Conservation (phyloP, 2,888 invertebrate genomes). For the Amiota communis region DNA sequence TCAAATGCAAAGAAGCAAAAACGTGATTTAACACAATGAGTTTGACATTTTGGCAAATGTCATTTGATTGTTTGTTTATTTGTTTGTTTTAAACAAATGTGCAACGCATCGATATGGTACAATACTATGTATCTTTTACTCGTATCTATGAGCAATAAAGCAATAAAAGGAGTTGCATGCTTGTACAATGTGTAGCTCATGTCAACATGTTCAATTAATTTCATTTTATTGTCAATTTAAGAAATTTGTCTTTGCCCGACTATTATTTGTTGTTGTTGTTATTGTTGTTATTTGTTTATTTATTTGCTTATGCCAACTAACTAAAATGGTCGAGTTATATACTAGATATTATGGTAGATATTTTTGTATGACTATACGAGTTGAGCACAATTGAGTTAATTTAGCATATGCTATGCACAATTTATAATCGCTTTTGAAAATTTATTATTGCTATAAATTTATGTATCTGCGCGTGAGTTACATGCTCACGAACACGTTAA, state of each 20-base stretch:
- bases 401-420: neutral
- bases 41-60: conserved; percentile 22
- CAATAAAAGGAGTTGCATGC: neutral
- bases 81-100: neutral
- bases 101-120: too few species aligned
- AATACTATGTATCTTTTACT: too few species aligned
- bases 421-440: neutral
- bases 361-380: too few species aligned
- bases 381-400: neutral
- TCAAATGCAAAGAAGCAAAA: neutral
- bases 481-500: conserved; percentile 5
- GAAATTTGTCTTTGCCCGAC: conserved; percentile 10
- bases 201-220: conserved; percentile 20
- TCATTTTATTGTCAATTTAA: conserved; percentile 24
- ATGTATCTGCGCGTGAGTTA: neutral
- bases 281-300: too few species aligned
- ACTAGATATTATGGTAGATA: too few species aligned
- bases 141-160: too few species aligned
- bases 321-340: neutral
- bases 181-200: neutral
- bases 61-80: neutral
- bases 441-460: conserved; percentile 15
- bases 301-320: too few species aligned
- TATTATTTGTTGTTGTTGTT: neutral
- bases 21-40: conserved; percentile 22